A percentile compares a stretch with the other conserved stretches of the same genome.
phyloP scores from a whole-genome alignment of 2,797 vertebrate genomes.

The Brotogeris chrysoptera region DNA sequence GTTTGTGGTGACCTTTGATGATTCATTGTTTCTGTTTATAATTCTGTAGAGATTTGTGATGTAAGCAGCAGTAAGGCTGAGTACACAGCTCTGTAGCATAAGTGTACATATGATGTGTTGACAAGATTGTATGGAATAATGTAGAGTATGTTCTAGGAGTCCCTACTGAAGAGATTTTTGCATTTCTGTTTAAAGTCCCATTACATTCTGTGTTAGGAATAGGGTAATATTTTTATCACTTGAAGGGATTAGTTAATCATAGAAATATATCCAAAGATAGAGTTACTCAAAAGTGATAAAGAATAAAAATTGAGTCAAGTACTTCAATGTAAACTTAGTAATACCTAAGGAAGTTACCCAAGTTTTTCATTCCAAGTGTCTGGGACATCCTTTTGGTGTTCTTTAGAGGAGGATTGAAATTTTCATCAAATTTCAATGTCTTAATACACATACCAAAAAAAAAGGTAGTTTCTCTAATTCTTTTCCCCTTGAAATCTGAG shows the following conservation, averaged over 20 bases:
- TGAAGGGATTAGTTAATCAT: neutral
- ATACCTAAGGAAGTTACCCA: neutral
- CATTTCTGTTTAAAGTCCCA: neutral
- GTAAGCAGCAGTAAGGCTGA: neutral
- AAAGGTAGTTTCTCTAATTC: neutral
- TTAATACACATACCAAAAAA: neutral
- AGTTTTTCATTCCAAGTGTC: neutral
- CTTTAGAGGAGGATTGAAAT: neutral
- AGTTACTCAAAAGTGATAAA: neutral
- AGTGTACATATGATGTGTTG: accelerated
- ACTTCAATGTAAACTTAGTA: neutral
- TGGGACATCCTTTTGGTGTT: neutral
- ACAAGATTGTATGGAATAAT: neutral
- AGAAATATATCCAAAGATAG: neutral
- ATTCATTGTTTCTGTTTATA: neutral
- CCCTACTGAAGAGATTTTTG: neutral
- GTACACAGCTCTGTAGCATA: neutral
- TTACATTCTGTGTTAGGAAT: neutral
- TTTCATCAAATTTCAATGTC: neutral
- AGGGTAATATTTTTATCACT: neutral
- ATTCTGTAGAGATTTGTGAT: neutral
- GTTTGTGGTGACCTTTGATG: neutral
- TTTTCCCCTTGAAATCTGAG: neutral
- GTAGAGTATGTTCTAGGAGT: neutral
- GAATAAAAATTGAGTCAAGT: neutral